A percentile compares a stretch with the other conserved stretches of the same genome.
Conservation (phyloP, 2,797 vertebrate genomes). For the Notolepis coatsorum region DNA sequence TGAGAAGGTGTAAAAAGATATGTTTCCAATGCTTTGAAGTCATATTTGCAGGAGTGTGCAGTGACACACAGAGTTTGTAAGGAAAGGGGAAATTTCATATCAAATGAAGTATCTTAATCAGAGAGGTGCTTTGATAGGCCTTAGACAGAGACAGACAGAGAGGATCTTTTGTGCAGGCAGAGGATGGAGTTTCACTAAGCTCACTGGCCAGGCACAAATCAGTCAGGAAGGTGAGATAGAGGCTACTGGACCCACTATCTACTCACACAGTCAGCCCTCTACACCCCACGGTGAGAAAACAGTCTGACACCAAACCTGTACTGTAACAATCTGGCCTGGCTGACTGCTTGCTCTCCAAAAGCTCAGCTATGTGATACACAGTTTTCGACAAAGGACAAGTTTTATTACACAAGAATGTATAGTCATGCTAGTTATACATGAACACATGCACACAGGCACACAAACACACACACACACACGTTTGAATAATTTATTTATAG, state of each 20-base stretch:
- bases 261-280: not conserved
- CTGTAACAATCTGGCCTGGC: too few species aligned
- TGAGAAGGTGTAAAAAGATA: not conserved
- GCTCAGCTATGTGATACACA: too few species aligned
- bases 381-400: too few species aligned
- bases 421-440: too few species aligned
- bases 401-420: too few species aligned
- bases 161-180: not conserved
- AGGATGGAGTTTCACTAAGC: constrained; percentile 9
- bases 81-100: constrained; percentile 20
- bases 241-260: not conserved
- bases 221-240: not conserved
- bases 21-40: too few species aligned
- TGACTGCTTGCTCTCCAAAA: too few species aligned
- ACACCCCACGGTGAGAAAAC: not conserved
- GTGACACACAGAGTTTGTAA: too few species aligned
- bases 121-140: constrained; percentile 30
- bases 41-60: too few species aligned
- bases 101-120: constrained; percentile 22
- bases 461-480: too few species aligned
- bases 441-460: too few species aligned
- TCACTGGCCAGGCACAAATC: not conserved
- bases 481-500: too few species aligned
- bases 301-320: not conserved
- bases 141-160: not conserved